These are phyloP conservation scores for Drosophila equinoxialis DNA, from an alignment of 1,140 invertebrate genomes.

Conservation along the genomic window DNA sequence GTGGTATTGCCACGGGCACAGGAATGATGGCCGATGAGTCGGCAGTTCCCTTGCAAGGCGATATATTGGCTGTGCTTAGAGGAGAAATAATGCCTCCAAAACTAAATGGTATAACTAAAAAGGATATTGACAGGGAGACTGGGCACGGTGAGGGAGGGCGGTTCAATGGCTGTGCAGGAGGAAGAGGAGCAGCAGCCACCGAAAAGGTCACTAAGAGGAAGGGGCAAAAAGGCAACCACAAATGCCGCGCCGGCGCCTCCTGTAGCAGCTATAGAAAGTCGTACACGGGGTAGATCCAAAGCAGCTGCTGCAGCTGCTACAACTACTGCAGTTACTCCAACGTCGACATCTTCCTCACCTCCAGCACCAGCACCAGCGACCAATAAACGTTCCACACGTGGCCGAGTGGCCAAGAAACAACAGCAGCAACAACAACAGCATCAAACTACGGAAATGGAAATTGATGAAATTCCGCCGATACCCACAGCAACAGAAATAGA, in stretches of 20 bases:
- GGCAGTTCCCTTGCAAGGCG: slow-evolving; percentile 71
- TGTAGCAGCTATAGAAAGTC: slow-evolving; percentile 36
- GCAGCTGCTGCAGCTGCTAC: slow-evolving; percentile 22
- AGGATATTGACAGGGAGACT: neutral
- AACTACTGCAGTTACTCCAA: neutral
- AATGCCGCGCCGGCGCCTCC: neutral
- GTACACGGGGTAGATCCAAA: slow-evolving; percentile 50
- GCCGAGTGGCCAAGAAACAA: slow-evolving; percentile 37
- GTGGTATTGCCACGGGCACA: slow-evolving; percentile 14
- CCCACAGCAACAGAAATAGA: slow-evolving; percentile 6
- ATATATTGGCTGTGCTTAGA: slow-evolving; percentile 75
- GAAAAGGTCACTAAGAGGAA: slow-evolving; percentile 56
- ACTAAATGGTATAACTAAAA: slow-evolving; percentile 51
- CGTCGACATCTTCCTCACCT: slow-evolving; percentile 1
- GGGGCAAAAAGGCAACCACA: slow-evolving; percentile 45
- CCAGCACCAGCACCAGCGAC: slow-evolving; percentile 22
- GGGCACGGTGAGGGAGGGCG: slow-evolving; percentile 3
- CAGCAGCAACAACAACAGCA: slow-evolving; percentile 29
- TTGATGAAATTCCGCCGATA: slow-evolving; percentile 33
- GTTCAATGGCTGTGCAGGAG: neutral
- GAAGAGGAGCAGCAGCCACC: slow-evolving; percentile 30
- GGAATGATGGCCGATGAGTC: slow-evolving; percentile 6
- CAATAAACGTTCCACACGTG: slow-evolving; percentile 60
- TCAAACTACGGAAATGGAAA: slow-evolving; percentile 31
- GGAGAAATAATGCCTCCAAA: slow-evolving; percentile 58